These are phyloP conservation scores for Carettochelys insculpta DNA, from an alignment of 2,113 vertebrate species.

Conservation along the genomic window DNA sequence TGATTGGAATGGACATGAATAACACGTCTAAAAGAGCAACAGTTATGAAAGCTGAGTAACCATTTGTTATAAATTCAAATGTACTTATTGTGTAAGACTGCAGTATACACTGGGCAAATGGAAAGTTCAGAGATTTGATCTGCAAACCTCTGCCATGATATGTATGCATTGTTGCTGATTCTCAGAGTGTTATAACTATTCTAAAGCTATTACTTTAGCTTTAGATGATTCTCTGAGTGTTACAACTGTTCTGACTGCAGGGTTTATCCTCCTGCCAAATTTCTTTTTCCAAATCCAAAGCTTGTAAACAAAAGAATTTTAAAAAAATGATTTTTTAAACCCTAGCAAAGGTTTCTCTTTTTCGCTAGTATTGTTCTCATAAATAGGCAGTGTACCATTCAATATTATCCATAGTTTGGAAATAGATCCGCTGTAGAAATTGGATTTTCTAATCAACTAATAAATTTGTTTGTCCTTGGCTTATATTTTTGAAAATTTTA, in stretches of 20 bases:
- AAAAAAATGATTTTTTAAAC: neutral
- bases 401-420: neutral
- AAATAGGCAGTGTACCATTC: neutral
- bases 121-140: neutral
- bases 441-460: neutral
- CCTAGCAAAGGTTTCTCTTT: fast-evolving
- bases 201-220: too few species aligned
- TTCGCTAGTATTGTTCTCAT: neutral
- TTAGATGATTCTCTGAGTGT: neutral
- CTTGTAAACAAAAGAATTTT: neutral
- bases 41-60: too few species aligned
- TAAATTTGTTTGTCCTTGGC: neutral
- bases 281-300: neutral
- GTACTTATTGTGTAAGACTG: neutral
- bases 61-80: neutral
- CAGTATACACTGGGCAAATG: neutral
- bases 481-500: neutral
- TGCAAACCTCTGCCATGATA: neutral
- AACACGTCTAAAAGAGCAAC: too few species aligned
- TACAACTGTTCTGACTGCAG: neutral
- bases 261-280: neutral
- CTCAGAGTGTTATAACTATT: neutral
- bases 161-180: neutral
- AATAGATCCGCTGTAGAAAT: neutral
- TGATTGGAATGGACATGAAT: too few species aligned